Evolutionary conservation across 2,113 vertebrate genomes (phyloP), one percentile per base, ranked within the genome.

Genomic region (Psephotus haematonotus): DNA sequence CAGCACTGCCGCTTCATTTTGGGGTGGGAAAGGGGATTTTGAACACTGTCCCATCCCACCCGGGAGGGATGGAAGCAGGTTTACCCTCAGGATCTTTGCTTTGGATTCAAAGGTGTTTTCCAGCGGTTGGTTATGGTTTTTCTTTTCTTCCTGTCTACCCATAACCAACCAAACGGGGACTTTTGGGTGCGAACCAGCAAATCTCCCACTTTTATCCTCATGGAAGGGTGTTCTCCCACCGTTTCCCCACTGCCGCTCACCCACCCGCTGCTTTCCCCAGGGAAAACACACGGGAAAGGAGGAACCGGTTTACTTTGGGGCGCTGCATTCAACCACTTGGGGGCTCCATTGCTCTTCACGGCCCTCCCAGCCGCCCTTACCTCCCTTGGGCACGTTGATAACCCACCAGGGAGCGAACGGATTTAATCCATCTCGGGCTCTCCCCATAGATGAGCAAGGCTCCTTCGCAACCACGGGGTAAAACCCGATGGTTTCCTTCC

Each of bases 281-380:
- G 43, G n/a, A 52, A 59, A 64, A 55, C 33, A 13, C 3, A 2
- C 1, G 11, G 15, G 41, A 83, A 87, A 83, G 57, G 8, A 47
- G 22, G 11, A 41, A 27, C 8, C 20, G 3, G 8, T 11, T 50
- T 3, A 2, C 13, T 68, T 82, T 19, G 19, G 20, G 43, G 23
- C 69, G 1, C 15, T 10, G 23, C 1, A 3, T 82, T 64, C 5
- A 33, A 11, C 13, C 0, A 0, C n/a, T 55, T 60, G 16, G 4
- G 20, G 57, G 7, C 5, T 65, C 75, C 53, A 19, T 55, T 22
- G 3, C 28, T 25, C 4, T 24, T 24, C 7, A 5, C 5, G 1
- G 15, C 14, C 5, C 5, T 59, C 81, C 3, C 57, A 7, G 33
- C 33, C 13, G 13, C 64, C 35, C 44, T 92, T 87, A 77, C 68